Evolutionary conservation across 2,113 vertebrate species (phyloP).

Genomic region (Paratilapia polleni): DNA sequence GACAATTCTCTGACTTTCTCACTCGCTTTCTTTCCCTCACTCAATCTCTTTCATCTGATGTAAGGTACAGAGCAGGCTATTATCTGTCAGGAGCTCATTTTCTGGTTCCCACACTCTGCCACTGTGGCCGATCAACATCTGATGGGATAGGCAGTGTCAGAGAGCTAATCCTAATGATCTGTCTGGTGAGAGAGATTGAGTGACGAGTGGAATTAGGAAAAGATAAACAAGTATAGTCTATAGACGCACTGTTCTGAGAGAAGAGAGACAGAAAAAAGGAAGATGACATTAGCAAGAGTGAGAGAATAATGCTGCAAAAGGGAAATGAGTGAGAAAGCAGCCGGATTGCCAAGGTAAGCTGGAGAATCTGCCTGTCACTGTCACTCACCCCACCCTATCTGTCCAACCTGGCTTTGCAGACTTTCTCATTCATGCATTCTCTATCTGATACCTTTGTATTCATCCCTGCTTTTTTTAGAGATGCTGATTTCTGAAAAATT

Average conservation of each 20-base stretch:
- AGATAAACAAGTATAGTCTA: slow-evolving; percentile 68
- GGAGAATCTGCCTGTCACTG: slow-evolving; percentile 35
- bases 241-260: slow-evolving; percentile 10
- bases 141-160: slow-evolving; percentile 63
- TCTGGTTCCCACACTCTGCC: slow-evolving; percentile 73
- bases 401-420: slow-evolving; percentile 15
- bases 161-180: slow-evolving; percentile 76
- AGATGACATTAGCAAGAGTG: slow-evolving; percentile 30
- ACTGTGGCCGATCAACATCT: slow-evolving; percentile 67
- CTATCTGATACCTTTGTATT: slow-evolving; percentile 17
- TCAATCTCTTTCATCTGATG: slow-evolving; percentile 45
- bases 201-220: slow-evolving; percentile 67
- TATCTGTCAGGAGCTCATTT: slow-evolving; percentile 73
- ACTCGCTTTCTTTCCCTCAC: not conserved
- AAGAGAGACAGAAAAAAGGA: slow-evolving; percentile 12
- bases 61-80: slow-evolving; percentile 59
- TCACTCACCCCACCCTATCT: slow-evolving; percentile 52
- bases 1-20: slow-evolving; percentile 15
- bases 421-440: slow-evolving; percentile 27
- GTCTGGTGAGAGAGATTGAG: slow-evolving; percentile 56
- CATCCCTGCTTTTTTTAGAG: slow-evolving; percentile 8
- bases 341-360: slow-evolving; percentile 40
- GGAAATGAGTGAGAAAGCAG: slow-evolving; percentile 28
- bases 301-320: slow-evolving; percentile 31
- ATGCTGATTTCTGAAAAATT: too few relatives aligned